Evolutionary conservation across 1,140 invertebrate genomes (phyloP), one percentile per base, ranked within the genome.

Genomic region (Drosophila lowei): DNA sequence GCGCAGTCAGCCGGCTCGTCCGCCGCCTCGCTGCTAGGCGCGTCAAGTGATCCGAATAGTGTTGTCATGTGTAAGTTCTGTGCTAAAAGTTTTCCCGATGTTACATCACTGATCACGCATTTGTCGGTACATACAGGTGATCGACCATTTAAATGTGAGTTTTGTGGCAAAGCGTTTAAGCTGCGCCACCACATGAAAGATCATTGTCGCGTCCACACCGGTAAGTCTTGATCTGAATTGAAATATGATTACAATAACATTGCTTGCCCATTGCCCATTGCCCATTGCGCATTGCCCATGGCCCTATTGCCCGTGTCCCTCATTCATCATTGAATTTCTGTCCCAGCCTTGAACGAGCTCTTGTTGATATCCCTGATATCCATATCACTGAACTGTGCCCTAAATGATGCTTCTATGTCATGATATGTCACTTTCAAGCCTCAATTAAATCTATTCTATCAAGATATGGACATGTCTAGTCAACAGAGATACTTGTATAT

Each of bases 101-200:
- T 97, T 53, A 95, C 95, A 65, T 96, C 96, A 47, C 93, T 97
- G 72, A 97, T 97, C 90, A 94, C 95, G 66, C 96, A 97, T 91
- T 93, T 97, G 88, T 96, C 96, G 18, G 95, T 96, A 53, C 97
- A 98, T 92, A 97, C 96, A 53, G 96, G 96, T 59, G 96, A 97
- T 90, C 92, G 96, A 80, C 96, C 96, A 42, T 97, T 97, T 92
- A 97, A 97, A 92, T 97, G 97, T 93, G 96, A 97, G 92, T 97
- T 97, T 93, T 97, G 96, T 92, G 96, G 96, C 59, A 97, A 97
- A 92, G 96, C 96, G 65, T 97, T 97, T 93, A 97, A 97, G 91
- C 92, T 97, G 73, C 93, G 96, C 48, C 96, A 97, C 91, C 96
- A 97, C 92, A 97, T 98, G 96, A 97, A 97, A 92, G 96, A 97